Evolutionary conservation across 2,888 invertebrate genomes (phyloP), one percentile per base, ranked within the genome.

Genomic region (Hypercompe scribonia): DNA sequence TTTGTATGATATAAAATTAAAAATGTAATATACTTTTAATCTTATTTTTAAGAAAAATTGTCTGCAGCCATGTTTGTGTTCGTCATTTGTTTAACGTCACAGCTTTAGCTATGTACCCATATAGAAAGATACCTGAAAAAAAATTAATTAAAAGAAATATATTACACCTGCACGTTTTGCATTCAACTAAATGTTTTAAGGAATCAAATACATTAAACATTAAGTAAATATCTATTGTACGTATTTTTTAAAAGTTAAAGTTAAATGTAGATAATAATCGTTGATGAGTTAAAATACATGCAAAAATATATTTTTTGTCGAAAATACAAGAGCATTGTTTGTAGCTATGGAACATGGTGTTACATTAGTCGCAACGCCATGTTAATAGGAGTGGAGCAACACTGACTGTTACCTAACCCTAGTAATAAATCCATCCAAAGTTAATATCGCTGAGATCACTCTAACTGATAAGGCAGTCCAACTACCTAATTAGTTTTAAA

Each of bases 351-450:
- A n/a, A 28, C n/a, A 58, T 28, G 1, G 28, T 28, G 28, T 58
- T 58, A 58, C 58, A 28, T n/a, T 54, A 54, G 50, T n/a, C 24
- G 50, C n/a, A 54, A 54, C n/a, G 11, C 50, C 50, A 54, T 24
- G 28, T 28, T 15, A 58, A 58, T 58, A 28, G 28, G 28, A 58
- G 58, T 58, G 58, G 58, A 28, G 28, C 28, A 5, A 58, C 58
- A 58, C 58, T 28, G 28, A 28, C 28, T 28, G 28, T 58, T 58
- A 58, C 58, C 58, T 58, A 58, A 28, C 58, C 58, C 58, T 28
- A 58, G 28, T 58, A 58, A 58, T 58, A 58, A 58, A 58, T 58
- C 58, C 58, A 28, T 58, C 58, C 28, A 58, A 58, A 58, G 58
- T 58, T 58, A 58, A 58, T 58, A 28, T 58, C 28, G 28, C 58